Percentiles rank a stretch among this genome's conserved stretches.
Conservation (phyloP, 2,113 vertebrate genomes). For the Serilophus lunatus region DNA sequence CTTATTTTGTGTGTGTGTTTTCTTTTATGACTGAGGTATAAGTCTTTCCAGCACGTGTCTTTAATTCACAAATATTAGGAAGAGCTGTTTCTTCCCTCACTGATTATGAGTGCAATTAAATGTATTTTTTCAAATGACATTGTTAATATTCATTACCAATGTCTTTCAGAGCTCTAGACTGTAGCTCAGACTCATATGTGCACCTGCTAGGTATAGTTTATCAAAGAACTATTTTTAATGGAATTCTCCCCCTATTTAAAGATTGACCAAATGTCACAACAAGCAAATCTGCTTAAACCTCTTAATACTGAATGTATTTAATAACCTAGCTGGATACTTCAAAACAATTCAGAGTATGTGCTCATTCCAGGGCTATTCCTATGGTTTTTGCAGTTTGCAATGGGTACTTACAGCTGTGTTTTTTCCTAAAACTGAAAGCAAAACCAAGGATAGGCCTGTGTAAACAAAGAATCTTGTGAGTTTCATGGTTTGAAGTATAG, state of each 20-base stretch:
- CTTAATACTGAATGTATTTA: not conserved
- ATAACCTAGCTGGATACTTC: not conserved
- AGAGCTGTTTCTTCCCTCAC: not conserved
- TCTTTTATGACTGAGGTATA: not conserved
- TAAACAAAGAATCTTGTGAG: not conserved
- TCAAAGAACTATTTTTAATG: not conserved
- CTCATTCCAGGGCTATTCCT: not conserved
- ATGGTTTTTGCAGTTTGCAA: not conserved
- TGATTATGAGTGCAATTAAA: not conserved
- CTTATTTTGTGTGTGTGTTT: not conserved
- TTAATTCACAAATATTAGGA: conserved; percentile 5
- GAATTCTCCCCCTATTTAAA: not conserved
- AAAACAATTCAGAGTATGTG: not conserved
- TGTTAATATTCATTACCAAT: not conserved
- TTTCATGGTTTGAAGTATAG: conserved; percentile 3
- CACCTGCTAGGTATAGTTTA: not conserved
- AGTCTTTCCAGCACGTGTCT: not conserved
- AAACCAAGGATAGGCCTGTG: not conserved
- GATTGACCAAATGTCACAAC: not conserved
- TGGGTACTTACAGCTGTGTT: not conserved
- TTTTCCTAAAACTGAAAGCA: not conserved
- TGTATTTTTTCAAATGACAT: not conserved
- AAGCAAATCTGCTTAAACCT: not conserved
- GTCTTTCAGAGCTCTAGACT: not conserved
- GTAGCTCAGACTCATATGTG: not conserved